Base-by-base conservation (phyloP, 2,113 vertebrate genomes). In the Anseranas semipalmata region DNA sequence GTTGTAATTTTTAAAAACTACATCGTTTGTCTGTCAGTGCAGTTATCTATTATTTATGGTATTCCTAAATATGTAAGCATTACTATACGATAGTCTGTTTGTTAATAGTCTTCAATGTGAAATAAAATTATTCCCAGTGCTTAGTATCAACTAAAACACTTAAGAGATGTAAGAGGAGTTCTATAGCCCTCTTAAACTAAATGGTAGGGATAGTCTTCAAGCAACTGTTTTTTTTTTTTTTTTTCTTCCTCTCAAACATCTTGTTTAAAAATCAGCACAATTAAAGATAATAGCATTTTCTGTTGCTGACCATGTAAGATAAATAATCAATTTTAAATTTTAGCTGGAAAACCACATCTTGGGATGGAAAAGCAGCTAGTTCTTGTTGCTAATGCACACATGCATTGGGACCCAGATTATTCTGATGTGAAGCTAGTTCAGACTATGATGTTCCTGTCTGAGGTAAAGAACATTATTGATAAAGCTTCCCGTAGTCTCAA, bases 391-490 rank as follows among this genome's bases (percentile, higher is more conserved):
- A 99, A 99, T 90, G 99, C 99, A 81, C 99, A 99, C 93, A 99
- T 99, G 99, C 99, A 99, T 98, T 99, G 99, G 99, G 99, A 99
- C 96, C 99, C 99, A 8, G 99, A 99, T 62, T 99, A 99, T 96
- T 99, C 99, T 52, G 99, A 99, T 89, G 99, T 99, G 87, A 99
- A 99, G 97, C 98, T 99, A 97, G 99, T 99, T 87, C 99, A 99
- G 96, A 99, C 99, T 89, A 99, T 99, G 99, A 99, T 99, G 99
- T 99, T 99, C 98, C 98, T 99, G 94, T 99, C 99, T 1, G 99
- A 99, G 97, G 99, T 99, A 95, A 99, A 99, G 97, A 99, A 98
- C 97, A 99, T 99, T 66, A 99, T 99, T 96, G 99, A 99, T 97
- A 99, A 99, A 98, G 99, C 99, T 93, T 99, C 99, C 58, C 99